Evolutionary conservation across 1,140 invertebrate genomes (phyloP).

Genomic region (Pseudomyrmex concolor): DNA sequence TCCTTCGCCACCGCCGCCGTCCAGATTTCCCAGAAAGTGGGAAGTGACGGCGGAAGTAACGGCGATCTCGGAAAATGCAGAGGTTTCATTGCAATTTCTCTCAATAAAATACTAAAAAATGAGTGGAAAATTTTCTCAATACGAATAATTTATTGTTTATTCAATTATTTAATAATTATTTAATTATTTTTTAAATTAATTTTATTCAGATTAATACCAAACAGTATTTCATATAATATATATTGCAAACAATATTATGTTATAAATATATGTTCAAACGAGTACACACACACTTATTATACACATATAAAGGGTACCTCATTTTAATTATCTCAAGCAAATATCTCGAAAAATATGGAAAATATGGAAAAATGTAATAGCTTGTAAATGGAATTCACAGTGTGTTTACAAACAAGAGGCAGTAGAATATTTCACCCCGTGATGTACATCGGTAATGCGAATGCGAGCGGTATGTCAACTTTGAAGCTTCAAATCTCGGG

Average conservation of each 20-base stretch:
- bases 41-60: slow-evolving; percentile 31
- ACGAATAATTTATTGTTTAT: neutral
- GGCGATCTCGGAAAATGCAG: neutral
- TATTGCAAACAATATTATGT: neutral
- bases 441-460: neutral
- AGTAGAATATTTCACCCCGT: too few relatives aligned
- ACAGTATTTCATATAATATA: too few relatives aligned
- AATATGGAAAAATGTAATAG: too few relatives aligned
- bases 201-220: too few relatives aligned
- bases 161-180: neutral
- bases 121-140: too few relatives aligned
- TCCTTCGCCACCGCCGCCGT: neutral
- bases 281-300: too few relatives aligned
- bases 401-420: too few relatives aligned
- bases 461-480: neutral
- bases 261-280: neutral
- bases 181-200: neutral
- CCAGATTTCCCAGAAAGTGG: slow-evolving; percentile 10
- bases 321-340: too few relatives aligned
- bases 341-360: too few relatives aligned
- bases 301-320: too few relatives aligned
- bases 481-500: neutral
- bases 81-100: neutral
- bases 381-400: too few relatives aligned
- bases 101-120: neutral